These are phyloP conservation scores for Drosophila miranda DNA, from an alignment of 1,140 invertebrate genomes.

Conservation along the genomic window DNA sequence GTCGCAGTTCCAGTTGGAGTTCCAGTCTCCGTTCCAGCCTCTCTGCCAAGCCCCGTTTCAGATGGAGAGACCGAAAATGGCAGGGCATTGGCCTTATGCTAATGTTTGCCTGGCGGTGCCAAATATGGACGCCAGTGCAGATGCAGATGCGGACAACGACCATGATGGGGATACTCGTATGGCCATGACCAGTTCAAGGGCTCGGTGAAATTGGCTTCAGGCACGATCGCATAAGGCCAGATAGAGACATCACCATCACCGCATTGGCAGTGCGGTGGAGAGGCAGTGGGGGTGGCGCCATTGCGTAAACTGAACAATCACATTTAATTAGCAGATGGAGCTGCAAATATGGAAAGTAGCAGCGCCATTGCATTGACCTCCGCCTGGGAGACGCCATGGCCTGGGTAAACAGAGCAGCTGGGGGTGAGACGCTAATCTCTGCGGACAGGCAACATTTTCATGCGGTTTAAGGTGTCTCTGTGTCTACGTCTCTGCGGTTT, in stretches of 20 bases:
- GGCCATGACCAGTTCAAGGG: conserved; percentile 73
- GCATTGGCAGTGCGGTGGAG: not conserved
- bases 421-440: conserved; percentile 52
- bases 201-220: conserved; percentile 53
- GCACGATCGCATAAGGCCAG: conserved; percentile 28
- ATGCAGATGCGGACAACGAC: not conserved
- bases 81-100: conserved; percentile 43
- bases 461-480: conserved; percentile 43
- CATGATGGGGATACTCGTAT: conserved; percentile 23
- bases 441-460: conserved; percentile 49
- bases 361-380: conserved; percentile 32
- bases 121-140: conserved; percentile 44
- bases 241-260: conserved; percentile 49
- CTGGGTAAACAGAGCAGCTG: not conserved
- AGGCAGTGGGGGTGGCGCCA: not conserved
- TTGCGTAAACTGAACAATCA: conserved; percentile 30
- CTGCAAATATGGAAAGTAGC: conserved; percentile 42
- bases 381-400: conserved; percentile 15
- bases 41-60: conserved; percentile 7
- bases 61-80: not conserved
- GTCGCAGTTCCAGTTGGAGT: conserved; percentile 1
- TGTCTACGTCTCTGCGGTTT: conserved; percentile 32
- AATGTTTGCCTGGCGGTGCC: conserved; percentile 54
- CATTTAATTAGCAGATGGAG: conserved; percentile 56
- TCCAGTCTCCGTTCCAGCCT: conserved; percentile 1